phyloP scores from a whole-genome alignment of 37 sponge, comb jelly and placozoan genomes.

The Aplysina aerophoba region DNA sequence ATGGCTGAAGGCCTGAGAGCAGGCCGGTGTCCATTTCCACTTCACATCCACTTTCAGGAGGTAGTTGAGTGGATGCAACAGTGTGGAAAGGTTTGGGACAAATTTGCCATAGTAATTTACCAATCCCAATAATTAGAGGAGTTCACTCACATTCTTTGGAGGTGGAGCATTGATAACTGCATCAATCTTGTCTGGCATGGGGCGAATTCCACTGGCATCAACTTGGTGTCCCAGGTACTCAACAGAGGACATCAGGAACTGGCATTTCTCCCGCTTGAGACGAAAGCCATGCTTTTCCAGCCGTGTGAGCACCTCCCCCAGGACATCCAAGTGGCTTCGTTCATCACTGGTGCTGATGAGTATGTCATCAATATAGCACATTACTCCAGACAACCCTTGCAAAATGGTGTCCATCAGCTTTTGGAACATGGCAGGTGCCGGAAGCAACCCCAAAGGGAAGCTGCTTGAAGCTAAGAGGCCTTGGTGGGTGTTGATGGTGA shows the following conservation, averaged over 20 bases:
- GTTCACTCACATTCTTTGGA: constrained; percentile 2
- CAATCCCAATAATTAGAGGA: constrained; percentile 17
- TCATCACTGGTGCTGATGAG: constrained; percentile 20
- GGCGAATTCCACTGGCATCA: constrained; percentile 2
- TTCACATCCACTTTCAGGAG: background rate
- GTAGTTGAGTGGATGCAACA: constrained; percentile 21
- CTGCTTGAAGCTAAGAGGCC: constrained; percentile 26
- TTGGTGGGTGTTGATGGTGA: constrained; percentile 36
- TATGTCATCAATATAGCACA: constrained; percentile 46
- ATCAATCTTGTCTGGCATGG: constrained; percentile 11
- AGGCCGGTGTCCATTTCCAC: constrained; percentile 5
- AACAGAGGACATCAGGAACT: constrained; percentile 15
- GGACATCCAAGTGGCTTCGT: background rate
- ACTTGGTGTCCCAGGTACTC: constrained; percentile 29
- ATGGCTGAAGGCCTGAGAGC: background rate
- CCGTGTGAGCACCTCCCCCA: background rate
- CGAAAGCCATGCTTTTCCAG: background rate
- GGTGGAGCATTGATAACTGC: constrained; percentile 3
- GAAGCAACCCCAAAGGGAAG: constrained; percentile 27
- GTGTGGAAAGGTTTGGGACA: constrained; percentile 26
- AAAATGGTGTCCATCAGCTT: constrained; percentile 24
- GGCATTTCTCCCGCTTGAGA: constrained; percentile 1
- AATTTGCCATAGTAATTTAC: constrained; percentile 31
- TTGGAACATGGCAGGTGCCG: constrained; percentile 48
- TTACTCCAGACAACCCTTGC: constrained; percentile 10